Evolutionary conservation across 2,888 invertebrate species (phyloP).

Genomic region (Esperia sulphurella): DNA sequence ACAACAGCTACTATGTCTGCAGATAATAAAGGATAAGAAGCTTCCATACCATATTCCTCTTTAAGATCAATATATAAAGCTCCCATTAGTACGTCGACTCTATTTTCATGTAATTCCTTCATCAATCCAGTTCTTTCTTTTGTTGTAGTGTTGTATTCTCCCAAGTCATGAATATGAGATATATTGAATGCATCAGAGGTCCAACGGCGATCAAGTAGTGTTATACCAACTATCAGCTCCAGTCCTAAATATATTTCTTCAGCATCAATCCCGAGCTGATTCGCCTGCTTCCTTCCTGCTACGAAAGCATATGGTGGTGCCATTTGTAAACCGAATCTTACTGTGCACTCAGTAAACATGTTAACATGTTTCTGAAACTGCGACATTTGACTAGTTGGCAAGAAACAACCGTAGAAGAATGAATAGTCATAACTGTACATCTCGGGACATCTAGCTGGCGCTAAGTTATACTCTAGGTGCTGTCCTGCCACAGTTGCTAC

Average conservation of each 20-base stretch:
- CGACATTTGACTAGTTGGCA: background rate
- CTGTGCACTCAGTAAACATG: background rate
- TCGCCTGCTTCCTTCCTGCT: background rate
- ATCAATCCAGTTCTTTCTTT: constrained; percentile 1
- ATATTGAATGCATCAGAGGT: background rate
- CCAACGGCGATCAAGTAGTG: background rate
- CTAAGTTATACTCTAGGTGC: background rate
- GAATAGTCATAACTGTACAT: background rate
- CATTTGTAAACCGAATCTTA: background rate
- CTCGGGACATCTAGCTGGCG: background rate
- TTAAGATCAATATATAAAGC: background rate
- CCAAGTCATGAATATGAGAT: background rate
- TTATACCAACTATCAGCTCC: background rate
- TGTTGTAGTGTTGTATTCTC: background rate
- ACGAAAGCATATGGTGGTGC: background rate
- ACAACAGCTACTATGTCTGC: background rate
- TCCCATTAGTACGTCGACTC: constrained; percentile 3
- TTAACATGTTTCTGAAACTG: background rate
- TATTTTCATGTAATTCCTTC: background rate
- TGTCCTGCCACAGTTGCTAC: background rate
- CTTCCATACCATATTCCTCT: background rate
- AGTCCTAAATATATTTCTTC: background rate
- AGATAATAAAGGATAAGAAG: background rate
- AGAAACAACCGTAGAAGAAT: background rate
- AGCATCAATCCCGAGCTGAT: background rate